Evolutionary conservation across 2,797 vertebrate genomes (phyloP), one percentile per base, ranked within the genome.

Genomic region (Phataginus tricuspis): DNA sequence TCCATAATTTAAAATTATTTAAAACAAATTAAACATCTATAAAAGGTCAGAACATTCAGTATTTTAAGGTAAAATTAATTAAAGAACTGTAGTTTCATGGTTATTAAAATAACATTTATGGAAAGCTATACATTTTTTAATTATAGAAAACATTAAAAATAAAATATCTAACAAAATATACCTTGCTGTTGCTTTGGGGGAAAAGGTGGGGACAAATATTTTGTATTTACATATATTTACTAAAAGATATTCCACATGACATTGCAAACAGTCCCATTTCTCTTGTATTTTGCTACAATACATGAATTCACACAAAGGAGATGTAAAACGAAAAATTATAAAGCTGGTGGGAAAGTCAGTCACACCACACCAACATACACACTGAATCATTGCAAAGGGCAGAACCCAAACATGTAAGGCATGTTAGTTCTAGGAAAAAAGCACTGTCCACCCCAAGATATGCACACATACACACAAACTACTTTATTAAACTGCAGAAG

Each of bases 1-100:
- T 96, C 64, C 94, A 94, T 96, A 88, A 97, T 96, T 97, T 74
- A 93, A 94, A 74, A 92, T 72, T 77, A 82, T 90, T 94, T 78
- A 55, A 95, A 90, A 79, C 74, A 91, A 96, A 91, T 82, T 93
- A 94, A 97, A 87, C 16, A 96, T 87, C 45, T 42, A 79, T 61
- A 82, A 86, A 95, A 83, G 25, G 7, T 93, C 29, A 92, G 23
- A 92, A 88, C 34, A 94, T 77, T 96, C 37, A 68, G 42, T 78
- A 89, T 72, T 94, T 95, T 80, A 91, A 92, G 77, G 74, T n/a
- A 96, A 96, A 96, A 96, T 27, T 68, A 51, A 86, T 59, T 77
- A 93, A 64, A 96, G 39, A 63, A 93, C 34, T 93, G 4, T 69
- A 80, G 25, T 53, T 64, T 59, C 59, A 96, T 89, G 83, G 78